Evolutionary conservation across 1,140 invertebrate genomes (phyloP).

Genomic region (Coptotermes formosanus): DNA sequence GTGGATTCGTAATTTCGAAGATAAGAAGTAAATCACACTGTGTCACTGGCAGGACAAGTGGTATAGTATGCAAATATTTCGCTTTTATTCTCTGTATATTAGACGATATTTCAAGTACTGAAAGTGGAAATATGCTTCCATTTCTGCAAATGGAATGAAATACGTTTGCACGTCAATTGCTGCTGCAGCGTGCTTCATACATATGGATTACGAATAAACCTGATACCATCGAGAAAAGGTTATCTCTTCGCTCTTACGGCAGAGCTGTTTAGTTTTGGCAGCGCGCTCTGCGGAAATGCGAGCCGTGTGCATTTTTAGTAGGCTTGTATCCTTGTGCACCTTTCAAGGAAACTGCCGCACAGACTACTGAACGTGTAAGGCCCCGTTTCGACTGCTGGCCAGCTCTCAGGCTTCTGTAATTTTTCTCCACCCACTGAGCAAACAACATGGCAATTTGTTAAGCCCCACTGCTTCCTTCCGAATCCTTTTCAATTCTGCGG

Average conservation of each 20-base stretch:
- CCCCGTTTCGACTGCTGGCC: too few relatives aligned
- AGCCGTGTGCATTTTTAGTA: too few relatives aligned
- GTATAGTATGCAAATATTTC: not conserved
- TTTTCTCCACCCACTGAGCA: too few relatives aligned
- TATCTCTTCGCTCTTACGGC: not conserved
- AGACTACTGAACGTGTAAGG: too few relatives aligned
- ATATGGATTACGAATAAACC: not conserved
- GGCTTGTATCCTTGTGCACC: too few relatives aligned
- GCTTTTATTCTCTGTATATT: not conserved
- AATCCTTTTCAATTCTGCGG: too few relatives aligned
- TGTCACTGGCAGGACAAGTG: not conserved
- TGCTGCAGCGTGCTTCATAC: not conserved
- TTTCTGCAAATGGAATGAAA: not conserved
- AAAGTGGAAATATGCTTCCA: not conserved
- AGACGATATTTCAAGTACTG: not conserved
- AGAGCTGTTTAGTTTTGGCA: too few relatives aligned
- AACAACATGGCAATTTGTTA: too few relatives aligned
- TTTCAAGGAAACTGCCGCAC: too few relatives aligned
- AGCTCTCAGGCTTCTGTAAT: too few relatives aligned
- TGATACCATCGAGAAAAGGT: not conserved
- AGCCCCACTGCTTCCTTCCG: too few relatives aligned
- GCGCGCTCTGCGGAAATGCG: too few relatives aligned
- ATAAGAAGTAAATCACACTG: not conserved
- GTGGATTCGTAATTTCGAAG: not conserved
- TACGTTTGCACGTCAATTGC: not conserved